phyloP scores from a whole-genome alignment of 2,797 vertebrate genomes.

The Danio albolineatus region DNA sequence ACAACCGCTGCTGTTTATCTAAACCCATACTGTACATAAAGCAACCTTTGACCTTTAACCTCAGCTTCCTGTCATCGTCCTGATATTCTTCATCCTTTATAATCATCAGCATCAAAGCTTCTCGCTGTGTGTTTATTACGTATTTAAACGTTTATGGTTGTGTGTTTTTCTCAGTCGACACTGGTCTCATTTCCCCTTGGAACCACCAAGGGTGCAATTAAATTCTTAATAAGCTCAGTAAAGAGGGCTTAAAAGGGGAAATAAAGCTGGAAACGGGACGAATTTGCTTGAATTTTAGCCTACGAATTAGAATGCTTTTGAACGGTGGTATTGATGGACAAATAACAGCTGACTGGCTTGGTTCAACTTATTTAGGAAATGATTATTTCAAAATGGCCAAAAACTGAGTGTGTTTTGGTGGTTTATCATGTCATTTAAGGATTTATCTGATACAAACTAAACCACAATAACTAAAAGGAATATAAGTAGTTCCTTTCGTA shows the following conservation, averaged over 20 bases:
- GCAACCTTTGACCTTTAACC: background rate
- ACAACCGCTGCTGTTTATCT: background rate
- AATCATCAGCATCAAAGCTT: conserved; percentile 11
- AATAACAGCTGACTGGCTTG: conserved; percentile 61
- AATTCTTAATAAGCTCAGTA: conserved; percentile 51
- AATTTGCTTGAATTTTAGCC: conserved; percentile 18
- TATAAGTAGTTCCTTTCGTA: too few relatives aligned
- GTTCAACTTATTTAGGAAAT: too few relatives aligned
- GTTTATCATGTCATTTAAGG: too few relatives aligned
- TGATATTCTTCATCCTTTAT: background rate
- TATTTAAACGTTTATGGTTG: conserved; percentile 48
- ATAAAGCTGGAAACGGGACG: conserved; percentile 39
- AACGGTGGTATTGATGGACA: conserved; percentile 38
- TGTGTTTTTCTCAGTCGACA: conserved; percentile 11
- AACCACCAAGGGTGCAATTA: conserved; percentile 33
- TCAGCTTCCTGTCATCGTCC: background rate
- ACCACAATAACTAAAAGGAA: too few relatives aligned
- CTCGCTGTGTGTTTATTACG: conserved; percentile 26
- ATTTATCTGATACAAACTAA: too few relatives aligned
- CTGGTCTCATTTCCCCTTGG: conserved; percentile 38
- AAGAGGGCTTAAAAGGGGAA: conserved; percentile 40
- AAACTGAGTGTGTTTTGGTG: too few relatives aligned
- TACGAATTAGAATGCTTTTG: background rate
- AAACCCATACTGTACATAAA: background rate
- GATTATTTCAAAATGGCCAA: too few relatives aligned